Percentiles rank a stretch among this genome's conserved stretches.
These are phyloP conservation scores for Ailuropoda melanoleuca DNA, from an alignment of 2,113 vertebrate genomes.

Conservation along the genomic window DNA sequence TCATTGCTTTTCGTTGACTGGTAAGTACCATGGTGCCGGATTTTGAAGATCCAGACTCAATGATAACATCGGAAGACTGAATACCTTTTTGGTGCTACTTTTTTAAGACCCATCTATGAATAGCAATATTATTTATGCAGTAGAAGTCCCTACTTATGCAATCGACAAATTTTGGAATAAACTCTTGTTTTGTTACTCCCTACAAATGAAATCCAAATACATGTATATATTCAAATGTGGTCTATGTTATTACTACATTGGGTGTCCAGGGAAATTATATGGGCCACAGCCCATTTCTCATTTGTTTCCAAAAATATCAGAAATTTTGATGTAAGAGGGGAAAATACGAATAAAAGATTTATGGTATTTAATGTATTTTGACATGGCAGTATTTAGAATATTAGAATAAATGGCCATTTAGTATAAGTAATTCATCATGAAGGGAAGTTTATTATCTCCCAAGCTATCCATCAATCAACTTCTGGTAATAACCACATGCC, in stretches of 20 bases:
- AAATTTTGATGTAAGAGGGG: neutral
- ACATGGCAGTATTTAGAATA: conserved; percentile 25
- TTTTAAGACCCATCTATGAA: neutral
- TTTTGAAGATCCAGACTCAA: neutral
- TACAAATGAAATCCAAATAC: neutral
- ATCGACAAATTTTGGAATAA: neutral
- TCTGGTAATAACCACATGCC: neutral
- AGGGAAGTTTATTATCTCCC: conserved; percentile 40
- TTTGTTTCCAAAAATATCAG: neutral
- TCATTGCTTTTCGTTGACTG: neutral
- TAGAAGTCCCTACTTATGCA: neutral
- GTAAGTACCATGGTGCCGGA: neutral
- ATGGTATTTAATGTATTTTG: conserved; percentile 48
- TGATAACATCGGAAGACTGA: neutral
- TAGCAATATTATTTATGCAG: neutral
- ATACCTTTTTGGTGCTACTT: neutral
- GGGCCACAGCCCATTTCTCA: neutral
- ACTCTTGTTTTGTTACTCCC: neutral
- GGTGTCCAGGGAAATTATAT: neutral
- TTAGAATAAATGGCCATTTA: conserved; percentile 48
- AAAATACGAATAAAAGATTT: conserved; percentile 31
- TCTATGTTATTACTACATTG: neutral
- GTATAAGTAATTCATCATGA: conserved; percentile 54
- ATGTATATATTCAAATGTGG: neutral
- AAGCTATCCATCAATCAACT: conserved; percentile 21